Evolutionary conservation across 2,113 vertebrate genomes (phyloP).

Genomic region (Erinaceus europaeus): DNA sequence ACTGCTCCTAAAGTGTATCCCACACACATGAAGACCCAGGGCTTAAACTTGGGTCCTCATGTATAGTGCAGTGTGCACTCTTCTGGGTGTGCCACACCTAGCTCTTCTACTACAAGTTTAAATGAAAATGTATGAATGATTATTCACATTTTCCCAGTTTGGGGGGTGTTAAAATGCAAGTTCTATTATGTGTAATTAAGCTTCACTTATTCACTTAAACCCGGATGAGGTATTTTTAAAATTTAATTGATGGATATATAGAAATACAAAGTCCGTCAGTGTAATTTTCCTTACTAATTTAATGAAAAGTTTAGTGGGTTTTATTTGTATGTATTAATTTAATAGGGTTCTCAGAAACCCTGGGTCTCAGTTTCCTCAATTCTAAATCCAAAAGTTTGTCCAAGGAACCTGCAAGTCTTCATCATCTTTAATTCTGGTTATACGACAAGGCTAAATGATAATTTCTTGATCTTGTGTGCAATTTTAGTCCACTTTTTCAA

Average conservation of each 20-base stretch:
- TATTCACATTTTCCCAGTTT: conserved; percentile 16
- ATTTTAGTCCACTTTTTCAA: not conserved
- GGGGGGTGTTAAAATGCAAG: not conserved
- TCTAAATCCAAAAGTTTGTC: not conserved
- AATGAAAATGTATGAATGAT: not conserved
- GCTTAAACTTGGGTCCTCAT: too few species aligned
- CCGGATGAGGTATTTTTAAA: not conserved
- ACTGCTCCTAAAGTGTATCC: too few species aligned
- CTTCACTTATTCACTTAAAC: too few species aligned
- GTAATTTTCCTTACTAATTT: not conserved
- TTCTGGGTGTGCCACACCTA: too few species aligned
- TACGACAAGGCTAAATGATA: not conserved
- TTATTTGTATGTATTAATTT: not conserved
- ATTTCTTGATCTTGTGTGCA: not conserved
- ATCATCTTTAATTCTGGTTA: not conserved
- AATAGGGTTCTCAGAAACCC: not conserved
- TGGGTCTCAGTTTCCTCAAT: not conserved
- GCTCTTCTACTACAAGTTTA: too few species aligned
- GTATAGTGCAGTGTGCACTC: too few species aligned
- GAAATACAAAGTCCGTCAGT: not conserved
- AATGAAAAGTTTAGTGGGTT: not conserved
- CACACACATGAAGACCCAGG: too few species aligned
- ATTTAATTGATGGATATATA: not conserved
- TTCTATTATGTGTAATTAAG: not conserved
- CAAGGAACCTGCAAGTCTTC: not conserved